Evolutionary conservation across 92 coral and sea anemone species (phyloP), one percentile per base, ranked within the genome.

Genomic region (Scolanthus callimorphus): DNA sequence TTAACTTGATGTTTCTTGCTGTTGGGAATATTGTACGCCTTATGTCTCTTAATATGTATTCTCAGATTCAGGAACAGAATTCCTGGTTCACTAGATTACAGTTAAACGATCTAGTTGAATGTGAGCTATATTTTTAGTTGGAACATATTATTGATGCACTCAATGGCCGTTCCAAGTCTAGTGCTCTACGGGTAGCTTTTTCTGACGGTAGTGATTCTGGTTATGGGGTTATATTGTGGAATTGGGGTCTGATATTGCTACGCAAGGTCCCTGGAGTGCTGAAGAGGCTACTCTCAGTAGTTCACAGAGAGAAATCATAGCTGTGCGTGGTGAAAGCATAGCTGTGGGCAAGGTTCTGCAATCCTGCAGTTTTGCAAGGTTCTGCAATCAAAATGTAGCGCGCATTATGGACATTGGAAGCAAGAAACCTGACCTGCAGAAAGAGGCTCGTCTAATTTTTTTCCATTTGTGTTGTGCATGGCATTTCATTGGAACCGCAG

Each of bases 161-260:
- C n/a, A n/a, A n/a, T n/a, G n/a, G n/a, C n/a, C n/a, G n/a, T n/a
- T n/a, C n/a, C 31, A 66, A 55, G 47, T 66, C 73, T 17, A 66
- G 73, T 37, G 73, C 73, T 9, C 51, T 39, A 17, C 39, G 62
- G 13, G 39, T 66, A 37, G 51, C 73, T 57, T 66, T 20, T 13
- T 66, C 39, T 20, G 73, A 66, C 54, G 73, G 52, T 39, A 66
- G 53, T 50, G 49, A 51, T 44, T 29, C 51, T 2, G 61, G 47
- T 17, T 65, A 65, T 51, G 71, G 71, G 49, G 73, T 1, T 66
- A 52, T 43, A 41, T 66, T 38, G 73, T 66, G 31, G 73, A 66
- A 41, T 25, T 66, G 30, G 73, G 63, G 17, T 31, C 39, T 17
- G 25, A 39, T 21, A 30, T 54, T 66, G 72, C 51, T 11, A 61